Evolutionary conservation across 2,113 vertebrate species (phyloP).

Genomic region (Candoia aspera): DNA sequence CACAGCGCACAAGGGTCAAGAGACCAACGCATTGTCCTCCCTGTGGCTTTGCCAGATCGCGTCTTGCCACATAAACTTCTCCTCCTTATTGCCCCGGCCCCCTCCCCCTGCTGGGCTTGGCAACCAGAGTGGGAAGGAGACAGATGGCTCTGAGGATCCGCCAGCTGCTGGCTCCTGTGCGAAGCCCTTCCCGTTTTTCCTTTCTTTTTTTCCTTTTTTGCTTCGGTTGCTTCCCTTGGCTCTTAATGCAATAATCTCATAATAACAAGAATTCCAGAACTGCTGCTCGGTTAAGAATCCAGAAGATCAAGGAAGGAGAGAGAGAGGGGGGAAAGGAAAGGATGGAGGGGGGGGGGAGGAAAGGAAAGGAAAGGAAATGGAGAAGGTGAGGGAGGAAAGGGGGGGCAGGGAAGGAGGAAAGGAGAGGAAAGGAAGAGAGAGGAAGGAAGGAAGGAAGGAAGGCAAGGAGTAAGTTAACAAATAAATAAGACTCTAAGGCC

Average conservation of each 20-base stretch:
- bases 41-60: not conserved
- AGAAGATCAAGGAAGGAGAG: not conserved
- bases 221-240: not conserved
- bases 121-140: not conserved
- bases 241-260: slow-evolving; percentile 8
- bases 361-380: not conserved
- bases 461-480: not conserved
- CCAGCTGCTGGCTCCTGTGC: not conserved
- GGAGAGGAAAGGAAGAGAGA: slow-evolving; percentile 27
- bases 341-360: not conserved
- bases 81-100: too few relatives aligned
- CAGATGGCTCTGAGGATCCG: not conserved
- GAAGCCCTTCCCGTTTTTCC: not conserved
- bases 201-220: not conserved
- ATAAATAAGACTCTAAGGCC: not conserved
- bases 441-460: fast-evolving
- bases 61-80: not conserved
- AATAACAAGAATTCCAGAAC: not conserved
- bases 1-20: not conserved
- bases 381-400: not conserved
- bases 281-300: not conserved
- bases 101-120: not conserved
- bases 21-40: not conserved
- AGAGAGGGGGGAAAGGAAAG: slow-evolving; percentile 28
- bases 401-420: not conserved